Conservation (phyloP, 1,140 invertebrate species). For the Harlomillsia oculata region DNA sequence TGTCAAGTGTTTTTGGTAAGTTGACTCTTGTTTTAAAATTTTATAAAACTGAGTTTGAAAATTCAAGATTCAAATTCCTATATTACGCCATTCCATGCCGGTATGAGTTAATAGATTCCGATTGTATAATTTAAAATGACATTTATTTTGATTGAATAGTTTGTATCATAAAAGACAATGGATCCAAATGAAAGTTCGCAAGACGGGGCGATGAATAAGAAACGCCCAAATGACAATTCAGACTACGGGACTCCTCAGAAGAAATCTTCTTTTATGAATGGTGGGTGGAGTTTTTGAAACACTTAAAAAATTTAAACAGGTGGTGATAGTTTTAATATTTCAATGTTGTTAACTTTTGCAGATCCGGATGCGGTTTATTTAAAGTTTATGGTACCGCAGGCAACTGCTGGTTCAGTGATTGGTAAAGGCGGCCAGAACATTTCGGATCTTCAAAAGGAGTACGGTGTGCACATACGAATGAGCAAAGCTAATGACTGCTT, state of each 20-base stretch:
- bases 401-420: constrained; percentile 34
- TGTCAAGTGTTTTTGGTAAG: too few species aligned
- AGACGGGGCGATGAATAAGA: too few species aligned
- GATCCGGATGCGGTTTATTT: constrained; percentile 35
- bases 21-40: too few species aligned
- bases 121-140: too few species aligned
- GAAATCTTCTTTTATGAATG: constrained; percentile 31
- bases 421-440: constrained; percentile 36
- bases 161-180: too few species aligned
- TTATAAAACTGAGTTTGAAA: too few species aligned
- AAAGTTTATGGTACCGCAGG: constrained; percentile 35
- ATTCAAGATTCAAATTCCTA: too few species aligned
- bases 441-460: constrained; percentile 36
- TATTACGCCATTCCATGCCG: too few species aligned
- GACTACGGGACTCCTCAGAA: constrained; percentile 34
- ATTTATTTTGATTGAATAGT: too few species aligned
- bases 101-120: too few species aligned
- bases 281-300: constrained; percentile 1
- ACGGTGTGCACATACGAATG: constrained; percentile 35
- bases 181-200: too few species aligned
- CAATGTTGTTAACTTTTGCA: constrained; percentile 3
- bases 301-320: background rate
- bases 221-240: constrained; percentile 28
- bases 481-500: constrained; percentile 36
- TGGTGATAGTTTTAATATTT: background rate